Conservation (phyloP, 2,797 vertebrate species). For the Lepus oiostolus region DNA sequence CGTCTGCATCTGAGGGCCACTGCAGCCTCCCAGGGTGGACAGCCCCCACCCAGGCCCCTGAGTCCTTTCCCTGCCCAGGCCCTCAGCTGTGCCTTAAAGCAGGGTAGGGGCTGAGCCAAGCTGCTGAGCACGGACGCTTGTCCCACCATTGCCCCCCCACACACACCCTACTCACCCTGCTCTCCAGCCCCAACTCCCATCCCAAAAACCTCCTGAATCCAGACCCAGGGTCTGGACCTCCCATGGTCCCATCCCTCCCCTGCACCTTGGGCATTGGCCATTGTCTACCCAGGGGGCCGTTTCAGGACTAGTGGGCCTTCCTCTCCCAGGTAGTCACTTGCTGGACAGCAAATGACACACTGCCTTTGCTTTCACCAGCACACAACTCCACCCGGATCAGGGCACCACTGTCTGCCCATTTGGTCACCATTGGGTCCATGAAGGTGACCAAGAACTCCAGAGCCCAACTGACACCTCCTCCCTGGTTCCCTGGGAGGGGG, state of each 20-base stretch:
- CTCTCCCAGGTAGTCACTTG: fast-evolving
- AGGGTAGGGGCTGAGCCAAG: neutral
- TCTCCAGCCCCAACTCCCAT: too few relatives aligned
- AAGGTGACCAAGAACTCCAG: neutral
- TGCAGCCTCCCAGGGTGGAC: too few relatives aligned
- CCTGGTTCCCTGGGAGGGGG: neutral
- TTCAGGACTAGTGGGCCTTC: neutral
- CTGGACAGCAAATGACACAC: neutral
- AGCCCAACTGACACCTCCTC: neutral
- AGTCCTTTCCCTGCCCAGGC: neutral
- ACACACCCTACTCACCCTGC: neutral
- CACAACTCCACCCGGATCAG: neutral
- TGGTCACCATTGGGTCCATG: neutral
- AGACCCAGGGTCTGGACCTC: neutral
- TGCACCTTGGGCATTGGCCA: neutral
- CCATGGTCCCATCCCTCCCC: neutral
- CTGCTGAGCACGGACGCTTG: neutral
- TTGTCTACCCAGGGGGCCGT: too few relatives aligned
- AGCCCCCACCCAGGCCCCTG: neutral
- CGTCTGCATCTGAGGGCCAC: neutral
- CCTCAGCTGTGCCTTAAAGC: neutral
- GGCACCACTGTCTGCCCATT: neutral
- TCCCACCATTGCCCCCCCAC: too few relatives aligned
- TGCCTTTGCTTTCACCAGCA: neutral
- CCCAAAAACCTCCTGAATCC: neutral